A percentile compares a stretch with the other conserved stretches of the same genome.
phyloP scores from a whole-genome alignment of 2,113 vertebrate species.

The Onychorhynchus coronatus region DNA sequence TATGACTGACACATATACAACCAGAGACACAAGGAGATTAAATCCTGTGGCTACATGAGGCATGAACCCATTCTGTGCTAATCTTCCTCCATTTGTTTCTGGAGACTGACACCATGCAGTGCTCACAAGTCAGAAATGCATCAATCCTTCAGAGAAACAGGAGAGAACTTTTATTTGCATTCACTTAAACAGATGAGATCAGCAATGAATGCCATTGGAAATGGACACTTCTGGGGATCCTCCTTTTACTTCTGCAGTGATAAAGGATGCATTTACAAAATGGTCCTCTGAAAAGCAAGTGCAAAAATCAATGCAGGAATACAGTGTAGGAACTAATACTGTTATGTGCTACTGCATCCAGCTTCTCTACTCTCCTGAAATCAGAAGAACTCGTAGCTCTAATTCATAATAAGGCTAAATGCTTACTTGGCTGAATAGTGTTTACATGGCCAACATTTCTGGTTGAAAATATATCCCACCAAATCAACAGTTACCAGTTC shows the following conservation, averaged over 20 bases:
- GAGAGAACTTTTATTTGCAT: conserved; percentile 30
- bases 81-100: conserved; percentile 24
- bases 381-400: not conserved
- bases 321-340: not conserved
- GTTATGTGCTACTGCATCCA: not conserved
- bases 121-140: not conserved
- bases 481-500: fast-evolving
- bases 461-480: not conserved
- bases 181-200: conserved; percentile 12
- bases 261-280: not conserved
- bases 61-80: not conserved
- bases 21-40: not conserved
- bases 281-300: not conserved
- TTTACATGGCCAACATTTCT: not conserved
- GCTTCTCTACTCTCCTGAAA: not conserved
- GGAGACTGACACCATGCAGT: not conserved
- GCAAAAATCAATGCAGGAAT: not conserved
- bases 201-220: not conserved
- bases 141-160: not conserved
- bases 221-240: not conserved
- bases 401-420: not conserved
- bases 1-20: conserved; percentile 7
- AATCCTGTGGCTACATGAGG: not conserved
- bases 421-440: not conserved
- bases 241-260: not conserved